Evolutionary conservation across 2,888 invertebrate genomes (phyloP).

Genomic region (Lottia scabra): DNA sequence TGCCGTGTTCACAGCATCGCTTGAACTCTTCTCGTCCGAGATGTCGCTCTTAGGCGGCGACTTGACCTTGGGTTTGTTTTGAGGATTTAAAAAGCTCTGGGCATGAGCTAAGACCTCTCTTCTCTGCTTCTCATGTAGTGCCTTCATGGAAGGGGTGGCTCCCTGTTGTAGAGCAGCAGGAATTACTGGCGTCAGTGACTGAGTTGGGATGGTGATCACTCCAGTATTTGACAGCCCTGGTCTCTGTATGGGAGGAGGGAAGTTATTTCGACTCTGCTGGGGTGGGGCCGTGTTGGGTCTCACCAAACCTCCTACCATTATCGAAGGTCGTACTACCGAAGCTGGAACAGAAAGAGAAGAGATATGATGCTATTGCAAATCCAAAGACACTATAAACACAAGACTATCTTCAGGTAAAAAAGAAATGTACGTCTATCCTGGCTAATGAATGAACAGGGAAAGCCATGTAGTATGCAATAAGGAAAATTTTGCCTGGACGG

Average conservation of each 20-base stretch:
- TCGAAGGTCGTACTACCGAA: constrained; percentile 48
- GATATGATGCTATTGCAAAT: too few relatives aligned
- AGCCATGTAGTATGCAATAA: too few relatives aligned
- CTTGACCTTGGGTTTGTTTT: constrained; percentile 45
- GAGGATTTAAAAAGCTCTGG: constrained; percentile 62
- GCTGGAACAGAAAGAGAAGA: constrained; percentile 20
- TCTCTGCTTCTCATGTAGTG: constrained; percentile 59
- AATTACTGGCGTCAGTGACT: constrained; percentile 18
- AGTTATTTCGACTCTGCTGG: constrained; percentile 27
- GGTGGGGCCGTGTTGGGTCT: constrained; percentile 37
- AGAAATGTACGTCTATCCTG: too few relatives aligned
- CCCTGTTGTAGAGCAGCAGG: background rate
- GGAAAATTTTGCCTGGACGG: too few relatives aligned
- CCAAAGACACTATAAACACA: too few relatives aligned
- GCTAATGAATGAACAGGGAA: too few relatives aligned
- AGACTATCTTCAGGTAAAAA: too few relatives aligned
- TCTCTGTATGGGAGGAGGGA: constrained; percentile 59
- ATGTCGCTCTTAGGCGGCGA: background rate
- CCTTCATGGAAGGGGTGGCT: constrained; percentile 28
- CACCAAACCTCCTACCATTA: constrained; percentile 53
- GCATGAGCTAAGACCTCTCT: constrained; percentile 61
- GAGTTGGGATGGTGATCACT: constrained; percentile 12
- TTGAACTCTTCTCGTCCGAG: background rate
- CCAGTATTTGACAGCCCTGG: constrained; percentile 36
- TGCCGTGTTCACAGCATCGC: background rate